Conservation (phyloP, 2,888 invertebrate genomes). For the Lissonota sp. region DNA sequence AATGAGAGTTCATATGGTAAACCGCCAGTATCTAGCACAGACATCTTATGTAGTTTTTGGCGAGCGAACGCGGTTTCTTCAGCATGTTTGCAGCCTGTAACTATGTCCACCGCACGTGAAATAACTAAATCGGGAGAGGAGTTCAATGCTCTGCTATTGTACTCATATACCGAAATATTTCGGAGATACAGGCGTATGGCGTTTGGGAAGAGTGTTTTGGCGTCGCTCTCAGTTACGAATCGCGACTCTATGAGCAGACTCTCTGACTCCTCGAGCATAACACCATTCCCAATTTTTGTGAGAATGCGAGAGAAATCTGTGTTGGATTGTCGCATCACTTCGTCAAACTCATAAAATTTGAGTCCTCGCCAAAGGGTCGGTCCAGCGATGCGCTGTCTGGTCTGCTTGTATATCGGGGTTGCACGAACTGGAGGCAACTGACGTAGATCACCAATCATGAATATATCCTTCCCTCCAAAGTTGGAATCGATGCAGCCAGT, state of each 20-base stretch:
- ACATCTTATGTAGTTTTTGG: slow-evolving; percentile 66
- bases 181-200: slow-evolving; percentile 70
- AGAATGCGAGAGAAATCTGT: slow-evolving; percentile 21
- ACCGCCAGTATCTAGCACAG: slow-evolving; percentile 71
- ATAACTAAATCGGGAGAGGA: slow-evolving; percentile 49
- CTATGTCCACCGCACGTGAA: slow-evolving; percentile 67
- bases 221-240: slow-evolving; percentile 68
- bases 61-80: slow-evolving; percentile 53
- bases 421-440: slow-evolving; percentile 76
- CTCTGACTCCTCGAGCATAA: slow-evolving; percentile 65
- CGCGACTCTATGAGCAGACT: slow-evolving; percentile 70
- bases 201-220: slow-evolving; percentile 68
- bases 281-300: slow-evolving; percentile 68
- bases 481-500: slow-evolving; percentile 66
- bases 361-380: slow-evolving; percentile 74
- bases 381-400: slow-evolving; percentile 56
- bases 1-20: slow-evolving; percentile 69
- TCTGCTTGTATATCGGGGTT: slow-evolving; percentile 73
- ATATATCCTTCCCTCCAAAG: slow-evolving; percentile 78
- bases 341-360: slow-evolving; percentile 73
- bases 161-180: slow-evolving; percentile 71
- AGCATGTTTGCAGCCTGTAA: slow-evolving; percentile 45
- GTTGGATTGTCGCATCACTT: slow-evolving; percentile 78
- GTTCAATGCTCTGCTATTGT: slow-evolving; percentile 69
- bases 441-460: slow-evolving; percentile 78